These are phyloP conservation scores for Trachelipus rathkii DNA, from an alignment of 1,140 invertebrate species.

Conservation along the genomic window DNA sequence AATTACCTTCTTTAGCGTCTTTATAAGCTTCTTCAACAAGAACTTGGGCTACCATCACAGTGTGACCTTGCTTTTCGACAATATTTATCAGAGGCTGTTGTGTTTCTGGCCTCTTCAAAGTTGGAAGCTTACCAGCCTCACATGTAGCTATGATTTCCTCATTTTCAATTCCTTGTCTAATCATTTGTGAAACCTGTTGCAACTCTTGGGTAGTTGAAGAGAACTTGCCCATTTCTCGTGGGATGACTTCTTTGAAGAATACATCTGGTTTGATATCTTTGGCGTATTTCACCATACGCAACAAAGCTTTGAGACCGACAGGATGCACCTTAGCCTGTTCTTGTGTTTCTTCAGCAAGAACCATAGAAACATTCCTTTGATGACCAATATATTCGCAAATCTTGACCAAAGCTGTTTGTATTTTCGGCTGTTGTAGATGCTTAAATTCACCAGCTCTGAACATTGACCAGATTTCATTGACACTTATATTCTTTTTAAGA, in stretches of 20 bases:
- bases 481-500: constrained; percentile 39
- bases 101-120: constrained; percentile 45
- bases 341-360: constrained; percentile 64
- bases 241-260: constrained; percentile 50
- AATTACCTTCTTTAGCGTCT: constrained; percentile 44
- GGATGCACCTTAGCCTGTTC: constrained; percentile 40
- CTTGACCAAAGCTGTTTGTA: constrained; percentile 42
- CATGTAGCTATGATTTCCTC: constrained; percentile 67
- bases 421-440: constrained; percentile 40
- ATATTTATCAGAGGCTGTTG: constrained; percentile 46
- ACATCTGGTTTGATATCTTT: constrained; percentile 45
- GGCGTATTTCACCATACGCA: constrained; percentile 45
- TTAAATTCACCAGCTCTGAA: constrained; percentile 44
- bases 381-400: constrained; percentile 43
- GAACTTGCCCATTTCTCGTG: constrained; percentile 71
- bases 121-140: constrained; percentile 43
- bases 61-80: constrained; percentile 46
- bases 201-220: constrained; percentile 71
- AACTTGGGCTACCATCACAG: constrained; percentile 46
- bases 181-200: constrained; percentile 70
- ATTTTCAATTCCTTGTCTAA: constrained; percentile 67
- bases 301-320: constrained; percentile 46
- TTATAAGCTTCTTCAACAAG: constrained; percentile 45
- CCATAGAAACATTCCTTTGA: constrained; percentile 50
- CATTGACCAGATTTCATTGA: constrained; percentile 45